phyloP scores from a whole-genome alignment of 2,113 vertebrate species.

The Neomonachus schauinslandi region DNA sequence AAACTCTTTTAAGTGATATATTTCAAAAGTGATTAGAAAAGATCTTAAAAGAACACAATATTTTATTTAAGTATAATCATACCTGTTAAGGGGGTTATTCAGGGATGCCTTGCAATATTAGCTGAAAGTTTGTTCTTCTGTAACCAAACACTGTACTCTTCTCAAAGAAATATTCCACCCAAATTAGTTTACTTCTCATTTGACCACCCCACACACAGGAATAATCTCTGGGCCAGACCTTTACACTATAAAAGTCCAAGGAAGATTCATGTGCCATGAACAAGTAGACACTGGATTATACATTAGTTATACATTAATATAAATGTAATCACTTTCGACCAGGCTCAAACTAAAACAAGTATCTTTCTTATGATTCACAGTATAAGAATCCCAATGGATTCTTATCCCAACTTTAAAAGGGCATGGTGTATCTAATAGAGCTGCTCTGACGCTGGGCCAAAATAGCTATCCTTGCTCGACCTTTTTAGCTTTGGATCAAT shows the following conservation, averaged over 20 bases:
- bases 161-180: background rate
- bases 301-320: background rate
- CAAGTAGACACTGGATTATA: background rate
- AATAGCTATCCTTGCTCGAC: constrained; percentile 58
- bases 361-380: constrained; percentile 50
- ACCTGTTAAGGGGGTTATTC: background rate
- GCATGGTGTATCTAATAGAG: constrained; percentile 29
- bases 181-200: background rate
- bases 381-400: constrained; percentile 10
- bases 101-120: background rate
- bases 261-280: background rate
- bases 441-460: constrained; percentile 23
- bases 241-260: background rate
- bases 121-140: constrained; percentile 28
- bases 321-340: background rate
- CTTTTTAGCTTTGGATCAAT: constrained; percentile 58
- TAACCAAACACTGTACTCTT: background rate
- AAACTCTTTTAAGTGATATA: background rate
- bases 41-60: background rate
- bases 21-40: background rate
- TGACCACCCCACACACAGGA: background rate
- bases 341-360: constrained; percentile 17
- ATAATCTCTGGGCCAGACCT: background rate
- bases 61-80: background rate
- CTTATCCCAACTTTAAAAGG: background rate